Base-by-base conservation (phyloP, 1,140 invertebrate species). In the Patella vulgata region DNA sequence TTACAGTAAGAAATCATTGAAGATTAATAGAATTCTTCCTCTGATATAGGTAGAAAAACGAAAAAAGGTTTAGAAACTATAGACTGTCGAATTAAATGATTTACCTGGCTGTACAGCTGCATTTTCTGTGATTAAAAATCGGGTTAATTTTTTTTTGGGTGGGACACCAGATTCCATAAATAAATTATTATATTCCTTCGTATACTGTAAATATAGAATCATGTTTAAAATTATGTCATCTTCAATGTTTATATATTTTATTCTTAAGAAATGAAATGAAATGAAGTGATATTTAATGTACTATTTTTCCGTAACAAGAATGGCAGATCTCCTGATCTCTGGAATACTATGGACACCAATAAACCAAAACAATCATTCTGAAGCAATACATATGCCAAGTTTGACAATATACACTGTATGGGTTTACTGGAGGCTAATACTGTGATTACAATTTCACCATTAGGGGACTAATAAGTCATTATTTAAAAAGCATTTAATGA, bases 101-200 rank as follows among this genome's bases (percentile, higher is more conserved):
- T 58, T 70, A 83, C 85, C 96, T 27, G 94, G 90, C 44, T 91
- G 89, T 27, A 99, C 79, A n/a, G 89, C 89, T 19, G 94, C 93
- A 82, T 96, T 87, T 46, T 93, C 92, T 30, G 93, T 91, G 1
- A 99, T 86, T 33, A 92, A 82, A 85, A 99, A 99, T 69, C 93
- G 87, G 27, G 88, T 90, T 23, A 99, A 70, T 74, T 89, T 87
- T 74, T 89, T 89, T 76, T 97, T 99, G 5, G 96, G 95, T 78
- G 94, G 89, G 36, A 99, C 90, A 19, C 96, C 96, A 48, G 92
- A 89, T 69, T 91, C 88, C 46, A 87, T 85, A 84, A 99, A 99
- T 36, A 98, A 71, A 17, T 90, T 90, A 84, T 90, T 92, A 85
- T 99, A 99, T 66, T 92, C 90, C 84, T 92, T 92, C 6, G 94